A percentile compares a stretch with the other conserved stretches of the same genome.
Conservation (phyloP, 1,140 invertebrate species). For the Drosophila lacertosa region DNA sequence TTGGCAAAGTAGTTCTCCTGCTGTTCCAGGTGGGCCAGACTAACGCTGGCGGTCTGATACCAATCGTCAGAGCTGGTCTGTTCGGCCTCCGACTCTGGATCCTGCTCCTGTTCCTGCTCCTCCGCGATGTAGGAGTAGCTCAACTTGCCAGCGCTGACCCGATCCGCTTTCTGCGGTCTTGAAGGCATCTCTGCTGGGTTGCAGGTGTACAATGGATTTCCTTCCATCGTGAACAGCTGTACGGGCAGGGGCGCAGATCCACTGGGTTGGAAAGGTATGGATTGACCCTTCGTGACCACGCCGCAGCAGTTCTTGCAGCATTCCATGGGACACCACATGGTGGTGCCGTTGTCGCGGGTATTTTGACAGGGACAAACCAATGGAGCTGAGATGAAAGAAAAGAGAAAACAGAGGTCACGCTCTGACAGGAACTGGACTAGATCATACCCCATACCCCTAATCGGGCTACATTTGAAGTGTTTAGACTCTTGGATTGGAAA, state of each 20-base stretch:
- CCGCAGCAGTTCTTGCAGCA: slow-evolving; percentile 15
- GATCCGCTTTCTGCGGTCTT: not conserved
- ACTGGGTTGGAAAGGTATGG: too few relatives aligned
- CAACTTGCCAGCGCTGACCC: not conserved
- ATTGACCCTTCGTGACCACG: not conserved
- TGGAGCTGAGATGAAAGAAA: not conserved
- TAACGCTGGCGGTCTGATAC: slow-evolving; percentile 5
- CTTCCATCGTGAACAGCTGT: not conserved
- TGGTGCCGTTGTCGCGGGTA: slow-evolving; percentile 50
- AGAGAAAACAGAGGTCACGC: too few relatives aligned
- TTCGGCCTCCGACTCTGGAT: not conserved
- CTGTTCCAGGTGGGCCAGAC: slow-evolving; percentile 21
- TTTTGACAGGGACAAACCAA: not conserved
- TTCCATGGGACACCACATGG: slow-evolving; percentile 63
- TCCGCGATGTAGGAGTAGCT: slow-evolving; percentile 28
- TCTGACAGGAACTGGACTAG: too few relatives aligned
- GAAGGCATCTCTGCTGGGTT: not conserved
- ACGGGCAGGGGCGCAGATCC: not conserved
- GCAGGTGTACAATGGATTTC: too few relatives aligned
- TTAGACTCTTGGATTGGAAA: too few relatives aligned
- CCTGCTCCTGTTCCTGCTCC: slow-evolving; percentile 12
- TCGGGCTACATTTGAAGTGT: too few relatives aligned
- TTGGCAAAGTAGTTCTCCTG: slow-evolving; percentile 11
- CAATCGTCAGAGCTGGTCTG: slow-evolving; percentile 31
- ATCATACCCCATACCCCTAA: too few relatives aligned